These are phyloP conservation scores for Tenthredo livida DNA, from an alignment of 2,888 invertebrate genomes.

Conservation along the genomic window DNA sequence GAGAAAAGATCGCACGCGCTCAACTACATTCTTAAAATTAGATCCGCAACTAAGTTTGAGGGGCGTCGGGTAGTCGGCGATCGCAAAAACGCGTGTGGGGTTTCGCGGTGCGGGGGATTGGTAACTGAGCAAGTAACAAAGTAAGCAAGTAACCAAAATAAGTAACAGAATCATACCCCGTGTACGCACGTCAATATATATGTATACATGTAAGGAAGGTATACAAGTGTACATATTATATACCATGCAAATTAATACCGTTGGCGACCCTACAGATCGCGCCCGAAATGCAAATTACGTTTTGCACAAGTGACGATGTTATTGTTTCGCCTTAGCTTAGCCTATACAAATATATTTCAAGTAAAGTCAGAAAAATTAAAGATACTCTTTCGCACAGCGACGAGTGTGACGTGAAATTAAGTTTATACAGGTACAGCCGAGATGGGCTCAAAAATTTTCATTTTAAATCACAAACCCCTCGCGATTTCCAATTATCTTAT, in stretches of 20 bases:
- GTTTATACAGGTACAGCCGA: not conserved
- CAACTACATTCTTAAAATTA: constrained; percentile 3
- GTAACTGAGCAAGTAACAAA: not conserved
- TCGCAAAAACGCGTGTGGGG: constrained; percentile 16
- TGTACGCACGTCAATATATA: not conserved
- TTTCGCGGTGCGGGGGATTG: constrained; percentile 3
- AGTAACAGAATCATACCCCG: not conserved
- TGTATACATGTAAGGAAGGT: not conserved
- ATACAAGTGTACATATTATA: no score
- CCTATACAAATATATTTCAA: not conserved
- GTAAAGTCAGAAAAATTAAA: not conserved
- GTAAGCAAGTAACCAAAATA: constrained; percentile 1
- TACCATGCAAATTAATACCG: not conserved
- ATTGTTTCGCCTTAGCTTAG: not conserved
- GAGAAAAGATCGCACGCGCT: not conserved
- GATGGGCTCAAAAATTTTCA: not conserved
- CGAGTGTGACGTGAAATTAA: not conserved
- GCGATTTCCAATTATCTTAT: constrained; percentile 6
- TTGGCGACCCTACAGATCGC: not conserved
- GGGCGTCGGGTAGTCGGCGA: not conserved
- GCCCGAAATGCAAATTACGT: not conserved
- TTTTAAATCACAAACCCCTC: not conserved
- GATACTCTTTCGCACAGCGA: not conserved
- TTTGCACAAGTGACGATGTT: not conserved
- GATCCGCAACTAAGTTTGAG: not conserved